A percentile compares a stretch with the other conserved stretches of the same genome.
These are phyloP conservation scores for Amblyopsis rosae DNA, from an alignment of 2,113 vertebrate species.

Conservation along the genomic window DNA sequence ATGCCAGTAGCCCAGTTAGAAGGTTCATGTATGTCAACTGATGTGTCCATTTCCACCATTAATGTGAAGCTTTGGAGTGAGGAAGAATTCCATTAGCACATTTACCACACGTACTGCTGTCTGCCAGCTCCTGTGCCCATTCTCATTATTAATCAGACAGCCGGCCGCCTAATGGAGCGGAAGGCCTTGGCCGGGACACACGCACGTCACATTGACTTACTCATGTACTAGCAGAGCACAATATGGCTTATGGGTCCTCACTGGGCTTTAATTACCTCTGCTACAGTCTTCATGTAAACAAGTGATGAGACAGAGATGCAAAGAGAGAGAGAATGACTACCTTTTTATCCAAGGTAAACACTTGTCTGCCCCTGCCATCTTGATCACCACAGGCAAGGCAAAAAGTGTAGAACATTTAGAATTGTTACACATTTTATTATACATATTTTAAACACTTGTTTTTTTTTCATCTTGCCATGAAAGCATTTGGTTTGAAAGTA, in stretches of 20 bases:
- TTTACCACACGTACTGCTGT: slow-evolving; percentile 12
- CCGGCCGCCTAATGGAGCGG: slow-evolving; percentile 1
- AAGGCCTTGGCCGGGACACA: slow-evolving; percentile 9
- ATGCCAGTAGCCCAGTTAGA: slow-evolving; percentile 16
- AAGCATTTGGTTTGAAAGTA: too few relatives aligned
- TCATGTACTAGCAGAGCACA: neutral
- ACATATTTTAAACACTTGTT: too few relatives aligned
- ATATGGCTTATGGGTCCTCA: slow-evolving; percentile 1
- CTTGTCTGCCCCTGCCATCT: neutral
- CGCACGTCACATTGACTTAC: neutral
- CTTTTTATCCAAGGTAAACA: neutral
- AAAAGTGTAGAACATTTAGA: too few relatives aligned
- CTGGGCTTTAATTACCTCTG: neutral
- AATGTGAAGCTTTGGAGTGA: slow-evolving; percentile 17
- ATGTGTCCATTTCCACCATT: slow-evolving; percentile 17
- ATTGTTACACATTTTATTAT: neutral
- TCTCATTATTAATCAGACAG: slow-evolving; percentile 20
- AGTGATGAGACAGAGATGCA: neutral
- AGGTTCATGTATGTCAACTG: slow-evolving; percentile 13
- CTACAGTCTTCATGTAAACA: neutral
- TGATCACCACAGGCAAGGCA: neutral
- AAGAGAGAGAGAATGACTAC: neutral
- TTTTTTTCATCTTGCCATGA: too few relatives aligned
- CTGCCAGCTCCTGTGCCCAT: slow-evolving; percentile 8
- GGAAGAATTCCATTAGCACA: slow-evolving; percentile 29